Conservation (phyloP, 2,888 invertebrate genomes). For the Proisotoma minuta region DNA sequence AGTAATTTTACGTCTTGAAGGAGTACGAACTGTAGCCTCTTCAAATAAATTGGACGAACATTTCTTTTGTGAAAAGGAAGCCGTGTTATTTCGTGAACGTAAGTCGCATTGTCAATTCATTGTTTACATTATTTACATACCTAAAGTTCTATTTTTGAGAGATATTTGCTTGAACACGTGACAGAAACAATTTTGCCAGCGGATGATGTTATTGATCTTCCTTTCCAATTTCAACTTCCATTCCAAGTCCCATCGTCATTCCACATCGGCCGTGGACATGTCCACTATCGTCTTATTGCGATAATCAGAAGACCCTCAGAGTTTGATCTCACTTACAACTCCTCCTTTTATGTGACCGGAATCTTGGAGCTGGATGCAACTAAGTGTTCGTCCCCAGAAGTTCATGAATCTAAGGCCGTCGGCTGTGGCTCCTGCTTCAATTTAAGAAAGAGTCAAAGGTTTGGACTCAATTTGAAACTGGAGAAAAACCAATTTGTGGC, state of each 20-base stretch:
- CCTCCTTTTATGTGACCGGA: slow-evolving; percentile 6
- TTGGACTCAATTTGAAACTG: not conserved
- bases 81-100: not conserved
- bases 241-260: not conserved
- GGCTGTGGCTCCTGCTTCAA: slow-evolving; percentile 5
- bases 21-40: not conserved
- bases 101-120: too few species aligned
- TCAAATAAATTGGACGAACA: not conserved
- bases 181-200: not conserved
- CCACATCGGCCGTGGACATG: not conserved
- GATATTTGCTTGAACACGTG: too few species aligned
- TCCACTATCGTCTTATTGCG: not conserved
- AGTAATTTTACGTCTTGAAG: not conserved
- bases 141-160: too few species aligned
- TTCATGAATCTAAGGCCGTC: not conserved
- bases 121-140: too few species aligned
- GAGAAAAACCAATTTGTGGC: not conserved
- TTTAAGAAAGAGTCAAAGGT: slow-evolving; percentile 1
- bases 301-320: not conserved
- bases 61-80: slow-evolving; percentile 1
- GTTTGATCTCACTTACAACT: not conserved
- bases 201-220: not conserved
- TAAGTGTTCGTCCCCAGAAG: not conserved
- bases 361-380: not conserved
- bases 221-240: slow-evolving; percentile 5